Conservation (phyloP, 2,888 invertebrate species). For the Ectemnius lituratus region DNA sequence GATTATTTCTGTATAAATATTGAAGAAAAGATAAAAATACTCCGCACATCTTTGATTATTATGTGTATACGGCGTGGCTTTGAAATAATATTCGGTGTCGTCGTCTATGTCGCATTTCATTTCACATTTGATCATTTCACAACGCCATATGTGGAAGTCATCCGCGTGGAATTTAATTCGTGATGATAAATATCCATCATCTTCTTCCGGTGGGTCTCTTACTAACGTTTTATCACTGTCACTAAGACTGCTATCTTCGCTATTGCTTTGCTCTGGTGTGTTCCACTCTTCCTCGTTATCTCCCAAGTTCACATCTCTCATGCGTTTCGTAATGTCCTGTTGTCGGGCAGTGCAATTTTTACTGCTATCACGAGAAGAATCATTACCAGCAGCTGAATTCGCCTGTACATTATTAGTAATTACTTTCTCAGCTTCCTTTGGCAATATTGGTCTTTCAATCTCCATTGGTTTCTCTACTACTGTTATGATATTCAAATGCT, state of each 20-base stretch:
- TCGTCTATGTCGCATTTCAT: constrained; percentile 61
- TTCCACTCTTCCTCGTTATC: constrained; percentile 68
- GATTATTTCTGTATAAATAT: not conserved
- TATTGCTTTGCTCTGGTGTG: constrained; percentile 83
- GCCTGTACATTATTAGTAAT: constrained; percentile 12
- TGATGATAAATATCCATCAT: constrained; percentile 61
- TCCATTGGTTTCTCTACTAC: constrained; percentile 9
- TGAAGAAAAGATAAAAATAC: not conserved
- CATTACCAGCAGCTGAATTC: constrained; percentile 30
- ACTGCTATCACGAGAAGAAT: constrained; percentile 2
- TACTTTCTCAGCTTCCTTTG: constrained; percentile 29
- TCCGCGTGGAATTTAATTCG: not conserved
- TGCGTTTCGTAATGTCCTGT: not conserved
- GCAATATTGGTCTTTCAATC: not conserved
- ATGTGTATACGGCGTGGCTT: constrained; percentile 61
- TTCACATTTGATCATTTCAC: not conserved
- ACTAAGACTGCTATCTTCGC: constrained; percentile 87
- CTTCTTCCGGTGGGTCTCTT: constrained; percentile 80
- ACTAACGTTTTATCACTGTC: constrained; percentile 85
- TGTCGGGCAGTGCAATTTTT: not conserved
- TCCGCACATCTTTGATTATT: constrained; percentile 57
- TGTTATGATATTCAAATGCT: constrained; percentile 78
- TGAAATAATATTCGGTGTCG: constrained; percentile 70
- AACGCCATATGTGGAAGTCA: not conserved
- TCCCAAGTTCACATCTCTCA: constrained; percentile 50